Evolutionary conservation across 2,797 vertebrate genomes (phyloP), one percentile per base, ranked within the genome.

Genomic region (Poeciliopsis presidionis): DNA sequence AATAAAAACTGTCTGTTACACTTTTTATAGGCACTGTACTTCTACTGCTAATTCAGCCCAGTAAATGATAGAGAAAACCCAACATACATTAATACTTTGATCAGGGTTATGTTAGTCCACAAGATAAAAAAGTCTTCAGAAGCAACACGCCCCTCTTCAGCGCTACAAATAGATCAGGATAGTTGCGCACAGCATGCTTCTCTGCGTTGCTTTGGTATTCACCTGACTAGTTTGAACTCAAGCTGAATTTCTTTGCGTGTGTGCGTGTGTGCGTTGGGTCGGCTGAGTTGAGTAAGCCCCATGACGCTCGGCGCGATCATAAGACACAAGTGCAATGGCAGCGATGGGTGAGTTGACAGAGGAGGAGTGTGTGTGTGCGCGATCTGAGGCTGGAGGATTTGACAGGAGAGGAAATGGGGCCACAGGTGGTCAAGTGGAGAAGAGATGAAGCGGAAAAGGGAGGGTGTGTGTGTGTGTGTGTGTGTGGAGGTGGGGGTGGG

Each of bases 341-440:
- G 84, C 82, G 87, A 83, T 86, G 81, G 78, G 39, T 87, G 78
- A 87, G 65, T 81, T 84, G 90, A 88, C 80, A 53, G 78, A 13
- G 72, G 47, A 72, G 55, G 16, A 30, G 30, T 67, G 3, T 5
- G 46, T 33, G 83, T 39, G 77, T 39, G 77, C 49, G 28, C 25
- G 1, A 39, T 61, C 43, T 14, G 30, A 28, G 36, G 72, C 12
- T 14, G 77, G 78, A n/a, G 78, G 78, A 22, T 75, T 70, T 86
- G 86, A 92, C 82, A 90, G 83, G 75, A 85, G 75, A 85, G 73
- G 80, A 90, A 90, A 84, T 71, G 9, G 46, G 85, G 80, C 86
- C 91, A 91, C 92, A 93, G 91, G 91, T 93, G 92, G 88, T 89
- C 85, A 79, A 82, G 73, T 79, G 83, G 81, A 65, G 74, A 73